Evolutionary conservation across 2,113 vertebrate species (phyloP), one percentile per base, ranked within the genome.

Genomic region (Anas platyrhynchos): DNA sequence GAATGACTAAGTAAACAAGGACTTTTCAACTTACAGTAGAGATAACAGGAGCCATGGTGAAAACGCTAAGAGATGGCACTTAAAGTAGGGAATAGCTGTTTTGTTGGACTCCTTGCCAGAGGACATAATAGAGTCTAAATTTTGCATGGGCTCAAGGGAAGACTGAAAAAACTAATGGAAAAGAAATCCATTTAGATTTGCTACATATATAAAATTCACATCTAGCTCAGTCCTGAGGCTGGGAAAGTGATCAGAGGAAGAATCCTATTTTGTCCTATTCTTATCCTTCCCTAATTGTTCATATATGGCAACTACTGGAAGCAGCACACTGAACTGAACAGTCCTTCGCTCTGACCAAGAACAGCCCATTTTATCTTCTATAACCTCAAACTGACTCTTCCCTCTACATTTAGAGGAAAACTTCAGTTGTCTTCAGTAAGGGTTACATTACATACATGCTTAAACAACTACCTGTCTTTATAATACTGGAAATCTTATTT

Each of bases 131-230:
- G 83, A 75, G 72, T 77, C 65, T 94, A 75, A 90, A 94, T 92
- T 94, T 96, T 93, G 88, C 92, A 92, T 84, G 46, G 56, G 69
- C 80, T 92, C 76, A 43, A 58, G 68, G 76, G 83, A 90, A 67
- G 52, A 55, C 52, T 55, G 61, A 41, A 56, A 82, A 68, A 80
- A 31, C 5, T 83, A 92, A 93, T 86, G 72, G 90, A 95, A 87
- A 91, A 87, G 10, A 92, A 94, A 95, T 84, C 58, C 83, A 69
- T 83, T 94, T 91, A 92, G 55, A 78, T 94, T 96, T 91, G 55
- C 68, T 94, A 95, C 92, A 94, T 92, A 78, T 18, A 31, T 54
- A 52, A 27, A 71, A 36, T 52, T 36, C n/a, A 71, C 63, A 81
- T 86, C 69, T 94, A 75, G 43, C 74, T 95, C 56, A 82, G 56